These are phyloP conservation scores for Mesorhabditis spiculigera DNA, from an alignment of 2,888 invertebrate genomes.

Conservation along the genomic window DNA sequence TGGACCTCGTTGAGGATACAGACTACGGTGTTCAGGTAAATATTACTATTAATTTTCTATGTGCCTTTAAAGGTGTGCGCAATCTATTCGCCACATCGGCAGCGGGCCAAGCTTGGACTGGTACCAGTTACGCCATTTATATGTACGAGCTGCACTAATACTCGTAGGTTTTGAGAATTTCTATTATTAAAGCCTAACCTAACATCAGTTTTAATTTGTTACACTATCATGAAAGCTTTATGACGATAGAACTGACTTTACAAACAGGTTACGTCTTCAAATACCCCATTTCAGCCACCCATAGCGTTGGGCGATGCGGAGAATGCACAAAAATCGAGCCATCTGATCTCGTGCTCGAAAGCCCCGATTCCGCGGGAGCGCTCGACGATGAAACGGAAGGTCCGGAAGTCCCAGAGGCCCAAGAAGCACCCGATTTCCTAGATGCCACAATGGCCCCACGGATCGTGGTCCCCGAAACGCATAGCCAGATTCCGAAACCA, in stretches of 20 bases:
- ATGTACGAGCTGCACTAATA: constrained; percentile 38
- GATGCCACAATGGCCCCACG: no score
- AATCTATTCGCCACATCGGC: constrained; percentile 27
- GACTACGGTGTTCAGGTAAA: constrained; percentile 46
- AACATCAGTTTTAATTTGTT: no score
- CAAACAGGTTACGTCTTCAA: not conserved
- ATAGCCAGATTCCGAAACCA: not conserved
- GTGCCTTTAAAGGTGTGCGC: constrained; percentile 29
- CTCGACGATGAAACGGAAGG: constrained; percentile 18
- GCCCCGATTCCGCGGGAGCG: constrained; percentile 9
- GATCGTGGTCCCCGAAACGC: no score
- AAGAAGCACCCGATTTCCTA: no score
- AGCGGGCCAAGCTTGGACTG: constrained; percentile 44
- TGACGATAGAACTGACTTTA: not conserved
- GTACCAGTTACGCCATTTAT: constrained; percentile 47
- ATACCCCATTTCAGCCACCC: constrained; percentile 8
- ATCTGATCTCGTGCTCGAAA: constrained; percentile 9
- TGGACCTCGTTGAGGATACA: constrained; percentile 39
- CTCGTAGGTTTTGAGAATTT: constrained; percentile 19
- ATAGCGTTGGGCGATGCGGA: constrained; percentile 21
- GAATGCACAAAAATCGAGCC: constrained; percentile 40
- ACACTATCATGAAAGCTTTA: not conserved
- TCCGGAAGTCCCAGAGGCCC: constrained; percentile 8
- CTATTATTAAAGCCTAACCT: not conserved
- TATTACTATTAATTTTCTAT: constrained; percentile 1